Evolutionary conservation across 2,113 vertebrate genomes (phyloP).

Genomic region (human (Homo sapiens)): GRCh38 chr3:170261501-170262000

Average conservation of each 20-base stretch:
- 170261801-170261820: background rate
- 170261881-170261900: background rate
- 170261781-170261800: background rate
- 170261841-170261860: background rate
- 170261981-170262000: background rate
- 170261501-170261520: no score
- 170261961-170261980: background rate
- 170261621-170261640: background rate
- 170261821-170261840: background rate
- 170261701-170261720: background rate
- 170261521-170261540: no score
- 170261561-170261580: background rate
- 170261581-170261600: background rate
- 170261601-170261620: background rate
- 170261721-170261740: background rate
- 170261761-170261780: background rate
- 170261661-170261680: no score
- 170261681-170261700: no score
- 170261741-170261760: background rate
- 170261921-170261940: background rate
- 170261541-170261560: no score
- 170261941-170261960: background rate
- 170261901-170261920: constrained; percentile 19
- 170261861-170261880: background rate
- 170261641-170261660: background rate